Evolutionary conservation across 2,113 vertebrate genomes (phyloP).

Genomic region (Polypterus senegalus): DNA sequence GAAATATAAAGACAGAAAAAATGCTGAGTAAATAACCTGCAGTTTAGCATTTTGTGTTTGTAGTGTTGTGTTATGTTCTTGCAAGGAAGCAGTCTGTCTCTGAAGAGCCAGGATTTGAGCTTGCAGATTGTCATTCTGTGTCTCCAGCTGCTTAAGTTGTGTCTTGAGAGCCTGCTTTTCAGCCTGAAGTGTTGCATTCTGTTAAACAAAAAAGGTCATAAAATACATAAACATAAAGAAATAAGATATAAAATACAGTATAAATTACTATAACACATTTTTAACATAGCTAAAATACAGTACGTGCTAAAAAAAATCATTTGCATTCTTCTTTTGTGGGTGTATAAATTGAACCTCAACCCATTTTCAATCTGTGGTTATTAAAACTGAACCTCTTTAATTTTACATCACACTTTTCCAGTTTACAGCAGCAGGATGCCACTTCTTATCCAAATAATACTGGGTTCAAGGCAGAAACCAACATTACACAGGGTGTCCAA

Average conservation of each 20-base stretch:
- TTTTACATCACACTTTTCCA: too few relatives aligned
- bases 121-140: constrained; percentile 86
- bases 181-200: constrained; percentile 96
- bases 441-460: too few relatives aligned
- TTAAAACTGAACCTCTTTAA: too few relatives aligned
- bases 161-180: constrained; percentile 90
- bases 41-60: constrained; percentile 95
- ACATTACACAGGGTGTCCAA: too few relatives aligned
- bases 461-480: too few relatives aligned
- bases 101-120: constrained; percentile 90
- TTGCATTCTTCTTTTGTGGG: too few relatives aligned
- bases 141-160: constrained; percentile 87
- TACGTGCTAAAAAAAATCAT: too few relatives aligned
- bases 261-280: neutral
- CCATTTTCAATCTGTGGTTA: too few relatives aligned
- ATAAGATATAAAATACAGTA: constrained; percentile 13
- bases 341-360: too few relatives aligned
- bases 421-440: too few relatives aligned
- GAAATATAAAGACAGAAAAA: neutral
- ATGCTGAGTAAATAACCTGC: constrained; percentile 53
- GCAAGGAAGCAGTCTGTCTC: constrained; percentile 79
- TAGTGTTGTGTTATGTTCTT: constrained; percentile 87
- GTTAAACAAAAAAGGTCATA: constrained; percentile 16
- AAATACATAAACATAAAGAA: neutral
- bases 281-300: neutral